Percentiles rank a stretch among this genome's conserved stretches.
phyloP scores from a whole-genome alignment of 2,113 vertebrate species.

The Caracal caracal region DNA sequence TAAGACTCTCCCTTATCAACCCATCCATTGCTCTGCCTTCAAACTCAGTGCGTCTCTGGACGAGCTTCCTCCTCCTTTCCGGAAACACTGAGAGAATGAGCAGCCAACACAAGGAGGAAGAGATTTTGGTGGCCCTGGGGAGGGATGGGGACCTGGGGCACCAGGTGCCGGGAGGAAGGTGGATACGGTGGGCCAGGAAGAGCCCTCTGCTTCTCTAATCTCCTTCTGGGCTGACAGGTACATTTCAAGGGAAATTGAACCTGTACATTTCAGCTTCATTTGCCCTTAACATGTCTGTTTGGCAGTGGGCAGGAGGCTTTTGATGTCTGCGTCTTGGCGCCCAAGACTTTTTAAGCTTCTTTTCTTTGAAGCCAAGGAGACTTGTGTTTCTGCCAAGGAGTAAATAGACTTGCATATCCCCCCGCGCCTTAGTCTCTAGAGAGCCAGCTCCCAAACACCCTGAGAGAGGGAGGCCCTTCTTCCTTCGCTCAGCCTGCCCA shows the following conservation, averaged over 20 bases:
- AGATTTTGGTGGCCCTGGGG: neutral
- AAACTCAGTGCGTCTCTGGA: neutral
- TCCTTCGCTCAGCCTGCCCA: neutral
- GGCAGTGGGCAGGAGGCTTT: constrained; percentile 64
- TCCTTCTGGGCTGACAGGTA: constrained; percentile 43
- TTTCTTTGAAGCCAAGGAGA: constrained; percentile 67
- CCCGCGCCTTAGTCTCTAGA: neutral
- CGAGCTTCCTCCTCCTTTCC: neutral
- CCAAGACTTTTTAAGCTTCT: constrained; percentile 56
- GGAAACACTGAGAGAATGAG: neutral
- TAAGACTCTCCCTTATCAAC: neutral
- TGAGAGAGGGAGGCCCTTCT: neutral
- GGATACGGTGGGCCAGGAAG: neutral
- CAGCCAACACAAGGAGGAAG: neutral
- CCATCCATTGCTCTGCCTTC: neutral
- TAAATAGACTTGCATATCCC: neutral
- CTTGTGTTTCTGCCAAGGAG: constrained; percentile 28
- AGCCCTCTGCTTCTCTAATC: neutral
- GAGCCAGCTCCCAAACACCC: neutral
- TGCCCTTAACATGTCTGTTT: constrained; percentile 40
- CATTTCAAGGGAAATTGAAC: constrained; percentile 69
- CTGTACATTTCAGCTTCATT: constrained; percentile 66
- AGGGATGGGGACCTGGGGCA: neutral
- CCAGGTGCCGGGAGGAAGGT: neutral
- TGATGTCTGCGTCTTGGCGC: constrained; percentile 61